Evolutionary conservation across 2,888 invertebrate species (phyloP), one percentile per base, ranked within the genome.

Genomic region (Belgica antarctica): DNA sequence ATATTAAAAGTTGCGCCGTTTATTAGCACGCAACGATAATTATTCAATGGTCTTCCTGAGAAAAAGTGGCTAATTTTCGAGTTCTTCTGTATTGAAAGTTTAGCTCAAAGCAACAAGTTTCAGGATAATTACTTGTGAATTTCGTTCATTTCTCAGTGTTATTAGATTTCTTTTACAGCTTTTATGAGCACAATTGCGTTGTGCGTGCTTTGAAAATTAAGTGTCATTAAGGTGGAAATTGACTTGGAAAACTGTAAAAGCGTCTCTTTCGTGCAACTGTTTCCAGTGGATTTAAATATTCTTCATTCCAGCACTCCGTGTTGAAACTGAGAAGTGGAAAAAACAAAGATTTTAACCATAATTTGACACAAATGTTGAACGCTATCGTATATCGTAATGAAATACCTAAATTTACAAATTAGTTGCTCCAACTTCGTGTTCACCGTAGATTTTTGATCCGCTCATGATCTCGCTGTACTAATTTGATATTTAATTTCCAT

Each of bases 201-300:
- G 52, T 68, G 57, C 68, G 68, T 68, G 68, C 68, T 19, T 68
- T 22, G 68, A 68, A 27, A 68, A 68, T 68, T 68, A 68, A 68
- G 57, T 68, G 57, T 68, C 68, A 68, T 57, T 68, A 68, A 68
- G 57, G 68, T 68, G 68, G 57, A 68, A 68, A 68, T 68, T 68
- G 68, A 7, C 15, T 46, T 12, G 59, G n/a, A 59, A 59, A 59
- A 59, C 24, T 1, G 59, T 52, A 22, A 52, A 46, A 52, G 3
- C 24, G 8, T 52, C 8, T 59, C 22, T 12, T 4, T 59, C 59
- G 59, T 12, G 52, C 17, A 52, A 52, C 22, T 52, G 52, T 59
- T 59, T 25, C 25, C 59, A 59, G 27, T 24, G 52, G 10, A 24
- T n/a, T 22, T 15, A 41, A 41, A 41, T n/a, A 41, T 41, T 15